Evolutionary conservation across 2,797 vertebrate genomes (phyloP).

Genomic region (Pantherophis vulpinus): DNA sequence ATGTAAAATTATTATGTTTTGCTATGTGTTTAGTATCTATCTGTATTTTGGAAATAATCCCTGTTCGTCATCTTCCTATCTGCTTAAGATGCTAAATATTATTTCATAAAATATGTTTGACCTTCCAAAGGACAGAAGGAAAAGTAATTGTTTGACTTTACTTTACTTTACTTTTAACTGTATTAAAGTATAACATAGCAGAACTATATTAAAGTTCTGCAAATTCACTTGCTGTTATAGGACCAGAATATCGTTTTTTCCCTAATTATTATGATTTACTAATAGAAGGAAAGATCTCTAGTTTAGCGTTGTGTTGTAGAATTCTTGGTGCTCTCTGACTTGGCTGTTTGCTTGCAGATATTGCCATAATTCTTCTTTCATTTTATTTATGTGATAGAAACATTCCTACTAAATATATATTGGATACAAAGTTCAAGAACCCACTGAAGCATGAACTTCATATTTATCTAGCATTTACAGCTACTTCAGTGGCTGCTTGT

Average conservation of each 20-base stretch:
- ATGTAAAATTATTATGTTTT: not conserved
- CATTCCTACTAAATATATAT: not conserved
- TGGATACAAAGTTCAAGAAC: not conserved
- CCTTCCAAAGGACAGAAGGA: not conserved
- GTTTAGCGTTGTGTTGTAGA: not conserved
- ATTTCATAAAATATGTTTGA: constrained; percentile 9
- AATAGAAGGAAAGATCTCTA: constrained; percentile 27
- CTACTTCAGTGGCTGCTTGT: not conserved
- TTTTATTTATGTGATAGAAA: not conserved
- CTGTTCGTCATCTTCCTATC: constrained; percentile 3
- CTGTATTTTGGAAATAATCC: constrained; percentile 19
- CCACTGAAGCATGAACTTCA: not conserved
- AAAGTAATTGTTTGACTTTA: constrained; percentile 13
- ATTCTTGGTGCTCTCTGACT: not conserved
- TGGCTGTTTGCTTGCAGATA: not conserved
- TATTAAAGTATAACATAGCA: too few relatives aligned
- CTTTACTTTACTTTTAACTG: not conserved
- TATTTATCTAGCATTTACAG: not conserved
- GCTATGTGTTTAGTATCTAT: not conserved
- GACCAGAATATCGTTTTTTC: not conserved
- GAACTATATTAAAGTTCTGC: too few relatives aligned
- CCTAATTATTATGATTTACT: not conserved
- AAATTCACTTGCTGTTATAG: not conserved
- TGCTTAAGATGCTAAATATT: constrained; percentile 28
- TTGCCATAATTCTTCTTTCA: not conserved